A percentile compares a stretch with the other conserved stretches of the same genome.
phyloP scores from a whole-genome alignment of 2,797 vertebrate genomes.

The Phylloscopus collybita region DNA sequence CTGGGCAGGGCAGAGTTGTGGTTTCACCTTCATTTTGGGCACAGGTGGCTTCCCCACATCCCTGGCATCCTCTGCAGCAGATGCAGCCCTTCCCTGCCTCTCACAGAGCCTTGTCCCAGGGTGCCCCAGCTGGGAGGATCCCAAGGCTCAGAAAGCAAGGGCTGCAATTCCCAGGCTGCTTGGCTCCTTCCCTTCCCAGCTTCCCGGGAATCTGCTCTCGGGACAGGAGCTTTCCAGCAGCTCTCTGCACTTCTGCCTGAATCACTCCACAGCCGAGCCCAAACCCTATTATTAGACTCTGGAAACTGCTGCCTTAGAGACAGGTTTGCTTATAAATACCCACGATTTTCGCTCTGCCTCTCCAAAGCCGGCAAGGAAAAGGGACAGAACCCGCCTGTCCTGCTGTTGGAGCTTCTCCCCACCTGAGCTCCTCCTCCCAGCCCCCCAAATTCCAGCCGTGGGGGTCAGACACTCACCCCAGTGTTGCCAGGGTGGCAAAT shows the following conservation, averaged over 20 bases:
- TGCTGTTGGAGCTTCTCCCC: neutral
- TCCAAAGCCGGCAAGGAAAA: neutral
- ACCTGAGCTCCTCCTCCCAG: neutral
- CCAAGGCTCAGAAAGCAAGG: neutral
- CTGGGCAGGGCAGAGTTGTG: neutral
- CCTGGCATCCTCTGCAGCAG: neutral
- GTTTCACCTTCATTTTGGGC: neutral
- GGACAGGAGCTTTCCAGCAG: conserved; percentile 12
- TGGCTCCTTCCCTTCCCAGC: neutral
- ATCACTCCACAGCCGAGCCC: conserved; percentile 1
- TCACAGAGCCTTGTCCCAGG: fast-evolving
- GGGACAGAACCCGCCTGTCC: neutral
- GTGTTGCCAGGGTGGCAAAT: neutral
- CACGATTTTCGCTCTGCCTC: neutral
- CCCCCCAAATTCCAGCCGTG: neutral
- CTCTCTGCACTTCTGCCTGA: conserved; percentile 22
- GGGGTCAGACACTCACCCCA: neutral
- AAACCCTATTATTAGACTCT: conserved; percentile 56
- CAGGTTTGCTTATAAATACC: conserved; percentile 55
- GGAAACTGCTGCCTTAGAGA: conserved; percentile 63
- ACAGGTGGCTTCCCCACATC: neutral
- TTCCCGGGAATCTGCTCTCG: neutral
- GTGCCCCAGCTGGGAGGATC: neutral
- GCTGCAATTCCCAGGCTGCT: neutral
- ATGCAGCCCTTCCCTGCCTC: neutral